Conservation (phyloP, 2,888 invertebrate genomes). For the Brachypalpus laphriformis region DNA sequence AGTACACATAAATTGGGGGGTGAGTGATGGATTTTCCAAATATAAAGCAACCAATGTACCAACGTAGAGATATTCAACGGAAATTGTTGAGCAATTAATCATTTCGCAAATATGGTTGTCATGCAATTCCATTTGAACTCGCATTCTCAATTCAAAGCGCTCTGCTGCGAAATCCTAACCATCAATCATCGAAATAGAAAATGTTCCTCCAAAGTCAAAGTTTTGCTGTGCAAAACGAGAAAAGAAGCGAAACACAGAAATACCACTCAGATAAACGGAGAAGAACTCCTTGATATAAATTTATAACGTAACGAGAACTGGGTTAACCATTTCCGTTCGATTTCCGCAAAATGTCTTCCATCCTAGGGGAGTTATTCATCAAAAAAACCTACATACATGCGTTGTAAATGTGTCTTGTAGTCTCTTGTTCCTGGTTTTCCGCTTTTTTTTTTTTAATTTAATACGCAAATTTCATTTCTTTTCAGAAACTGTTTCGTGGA, state of each 20-base stretch:
- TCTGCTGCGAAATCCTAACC: conserved; percentile 43
- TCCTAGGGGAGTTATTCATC: conserved; percentile 58
- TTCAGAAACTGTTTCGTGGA: background rate
- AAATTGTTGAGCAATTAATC: conserved; percentile 59
- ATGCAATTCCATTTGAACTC: conserved; percentile 70
- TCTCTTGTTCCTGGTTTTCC: conserved; percentile 11
- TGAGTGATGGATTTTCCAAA: background rate
- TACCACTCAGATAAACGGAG: conserved; percentile 33
- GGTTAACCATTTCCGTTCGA: conserved; percentile 66
- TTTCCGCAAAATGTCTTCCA: conserved; percentile 47
- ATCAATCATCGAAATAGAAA: conserved; percentile 66
- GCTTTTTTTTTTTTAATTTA: conserved; percentile 18
- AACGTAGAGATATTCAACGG: background rate
- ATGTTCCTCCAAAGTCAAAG: conserved; percentile 60
- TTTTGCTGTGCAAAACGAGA: conserved; percentile 1
- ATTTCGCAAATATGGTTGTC: conserved; percentile 69
- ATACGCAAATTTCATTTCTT: conserved; percentile 28
- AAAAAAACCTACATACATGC: background rate
- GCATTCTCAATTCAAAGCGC: conserved; percentile 50
- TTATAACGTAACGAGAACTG: conserved; percentile 56
- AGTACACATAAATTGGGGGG: too few species aligned
- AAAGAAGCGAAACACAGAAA: background rate
- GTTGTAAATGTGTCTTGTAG: conserved; percentile 21
- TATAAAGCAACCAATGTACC: conserved; percentile 2
- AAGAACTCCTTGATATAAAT: conserved; percentile 52